A percentile compares a stretch with the other conserved stretches of the same genome.
Conservation (phyloP, 2,797 vertebrate genomes). For the Myripristis jacobus region DNA sequence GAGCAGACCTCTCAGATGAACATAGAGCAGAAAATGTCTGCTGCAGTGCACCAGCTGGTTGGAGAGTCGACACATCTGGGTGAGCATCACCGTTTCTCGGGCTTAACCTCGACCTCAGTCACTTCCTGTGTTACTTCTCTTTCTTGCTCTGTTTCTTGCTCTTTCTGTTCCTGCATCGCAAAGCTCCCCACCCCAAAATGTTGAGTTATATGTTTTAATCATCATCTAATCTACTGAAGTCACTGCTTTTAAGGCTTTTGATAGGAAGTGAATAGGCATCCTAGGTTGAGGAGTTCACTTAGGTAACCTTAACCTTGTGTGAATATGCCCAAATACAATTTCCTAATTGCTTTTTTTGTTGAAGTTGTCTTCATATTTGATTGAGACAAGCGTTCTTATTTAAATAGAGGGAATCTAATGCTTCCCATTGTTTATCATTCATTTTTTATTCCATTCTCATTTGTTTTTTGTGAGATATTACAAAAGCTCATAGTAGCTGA, state of each 20-base stretch:
- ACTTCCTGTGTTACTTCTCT: conserved; percentile 87
- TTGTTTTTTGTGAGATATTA: background rate
- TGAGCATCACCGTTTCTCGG: conserved; percentile 42
- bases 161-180: conserved; percentile 38
- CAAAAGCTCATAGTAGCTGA: background rate
- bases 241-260: background rate
- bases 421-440: background rate
- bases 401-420: background rate
- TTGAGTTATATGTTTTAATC: background rate
- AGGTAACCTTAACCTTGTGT: background rate
- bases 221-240: background rate
- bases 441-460: background rate
- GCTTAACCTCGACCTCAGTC: conserved; percentile 72
- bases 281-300: too few species aligned
- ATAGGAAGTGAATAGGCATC: background rate
- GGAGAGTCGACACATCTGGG: conserved; percentile 31
- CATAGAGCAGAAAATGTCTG: conserved; percentile 46
- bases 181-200: background rate
- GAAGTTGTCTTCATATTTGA: background rate
- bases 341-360: background rate
- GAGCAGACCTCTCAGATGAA: conserved; percentile 37
- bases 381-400: background rate
- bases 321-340: background rate
- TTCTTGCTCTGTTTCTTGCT: conserved; percentile 55
- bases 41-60: conserved; percentile 25